phyloP scores from a whole-genome alignment of 2,113 vertebrate genomes.

The Rousettus leschenaultii region DNA sequence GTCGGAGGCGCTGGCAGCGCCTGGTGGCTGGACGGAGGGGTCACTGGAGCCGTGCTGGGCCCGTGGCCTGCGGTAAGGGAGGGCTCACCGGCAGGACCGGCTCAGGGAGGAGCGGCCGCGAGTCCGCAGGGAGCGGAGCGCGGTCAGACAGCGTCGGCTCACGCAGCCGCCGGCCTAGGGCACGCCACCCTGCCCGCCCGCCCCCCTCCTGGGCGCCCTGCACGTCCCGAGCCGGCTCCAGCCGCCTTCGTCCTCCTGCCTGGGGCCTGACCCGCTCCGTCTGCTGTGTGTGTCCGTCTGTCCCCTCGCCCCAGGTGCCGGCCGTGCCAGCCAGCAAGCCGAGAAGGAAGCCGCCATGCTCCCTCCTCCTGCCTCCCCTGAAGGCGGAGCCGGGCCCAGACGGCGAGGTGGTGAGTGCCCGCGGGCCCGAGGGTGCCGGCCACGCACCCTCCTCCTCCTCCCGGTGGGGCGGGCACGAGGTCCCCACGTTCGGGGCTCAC shows the following conservation, averaged over 20 bases:
- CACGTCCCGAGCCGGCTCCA: background rate
- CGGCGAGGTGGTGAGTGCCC: conserved; percentile 84
- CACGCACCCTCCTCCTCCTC: background rate
- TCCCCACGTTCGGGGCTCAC: background rate
- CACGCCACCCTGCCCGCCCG: fast-evolving
- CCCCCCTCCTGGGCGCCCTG: background rate
- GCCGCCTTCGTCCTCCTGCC: conserved; percentile 17
- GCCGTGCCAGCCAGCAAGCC: conserved; percentile 80
- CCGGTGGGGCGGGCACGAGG: fast-evolving
- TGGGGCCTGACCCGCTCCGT: conserved; percentile 58
- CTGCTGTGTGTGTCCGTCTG: conserved; percentile 60
- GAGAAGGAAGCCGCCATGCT: conserved; percentile 86
- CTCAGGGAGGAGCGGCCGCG: background rate
- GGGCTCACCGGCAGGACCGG: background rate
- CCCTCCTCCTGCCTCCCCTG: conserved; percentile 81
- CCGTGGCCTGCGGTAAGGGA: no score
- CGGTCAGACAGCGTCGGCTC: no score
- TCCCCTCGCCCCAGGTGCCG: conserved; percentile 79
- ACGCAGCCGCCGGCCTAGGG: no score
- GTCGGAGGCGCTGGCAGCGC: background rate
- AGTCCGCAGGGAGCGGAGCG: no score
- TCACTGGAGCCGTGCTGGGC: no score
- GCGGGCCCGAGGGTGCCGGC: no score
- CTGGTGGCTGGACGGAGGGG: background rate
- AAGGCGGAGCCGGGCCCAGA: conserved; percentile 81